Percentiles rank a stretch among this genome's conserved stretches.
Conservation (phyloP, 2,113 vertebrate genomes). For the Pangasianodon hypophthalmus region DNA sequence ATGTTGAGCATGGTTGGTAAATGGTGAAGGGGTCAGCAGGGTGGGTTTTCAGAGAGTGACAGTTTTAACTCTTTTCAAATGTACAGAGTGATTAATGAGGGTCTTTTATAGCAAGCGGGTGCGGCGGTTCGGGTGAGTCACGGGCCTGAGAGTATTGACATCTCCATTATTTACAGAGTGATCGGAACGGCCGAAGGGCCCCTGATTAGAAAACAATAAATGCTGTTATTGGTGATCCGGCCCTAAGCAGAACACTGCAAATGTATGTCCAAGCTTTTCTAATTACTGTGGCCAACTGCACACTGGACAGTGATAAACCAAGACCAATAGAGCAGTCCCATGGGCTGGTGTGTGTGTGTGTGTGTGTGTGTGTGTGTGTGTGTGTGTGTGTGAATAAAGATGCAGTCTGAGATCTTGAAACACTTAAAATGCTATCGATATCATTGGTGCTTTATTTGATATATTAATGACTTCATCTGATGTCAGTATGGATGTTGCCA, state of each 20-base stretch:
- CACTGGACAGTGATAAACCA: constrained; percentile 66
- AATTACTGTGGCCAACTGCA: constrained; percentile 70
- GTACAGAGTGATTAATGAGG: constrained; percentile 76
- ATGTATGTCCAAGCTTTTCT: constrained; percentile 71
- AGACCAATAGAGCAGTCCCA: constrained; percentile 56
- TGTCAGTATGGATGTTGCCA: neutral
- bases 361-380: constrained; percentile 22
- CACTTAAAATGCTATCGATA: constrained; percentile 17
- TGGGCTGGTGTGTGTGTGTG: constrained; percentile 13
- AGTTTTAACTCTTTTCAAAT: constrained; percentile 70
- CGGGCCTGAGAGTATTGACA: constrained; percentile 75
- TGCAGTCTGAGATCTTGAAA: constrained; percentile 28
- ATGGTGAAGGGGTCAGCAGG: constrained; percentile 37
- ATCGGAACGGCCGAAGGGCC: constrained; percentile 73
- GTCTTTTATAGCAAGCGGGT: constrained; percentile 66
- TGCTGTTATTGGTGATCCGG: constrained; percentile 74
- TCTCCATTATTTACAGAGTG: constrained; percentile 79
- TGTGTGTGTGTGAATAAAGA: constrained; percentile 37
- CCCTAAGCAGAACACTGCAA: constrained; percentile 69
- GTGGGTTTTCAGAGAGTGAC: constrained; percentile 65
- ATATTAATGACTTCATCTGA: constrained; percentile 3
- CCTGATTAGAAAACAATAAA: constrained; percentile 82
- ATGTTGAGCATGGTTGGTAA: constrained; percentile 30
- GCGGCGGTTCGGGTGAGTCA: constrained; percentile 64
- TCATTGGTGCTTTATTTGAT: constrained; percentile 11